Evolutionary conservation across 2,888 invertebrate genomes (phyloP).

Genomic region (Campoplex nolae): DNA sequence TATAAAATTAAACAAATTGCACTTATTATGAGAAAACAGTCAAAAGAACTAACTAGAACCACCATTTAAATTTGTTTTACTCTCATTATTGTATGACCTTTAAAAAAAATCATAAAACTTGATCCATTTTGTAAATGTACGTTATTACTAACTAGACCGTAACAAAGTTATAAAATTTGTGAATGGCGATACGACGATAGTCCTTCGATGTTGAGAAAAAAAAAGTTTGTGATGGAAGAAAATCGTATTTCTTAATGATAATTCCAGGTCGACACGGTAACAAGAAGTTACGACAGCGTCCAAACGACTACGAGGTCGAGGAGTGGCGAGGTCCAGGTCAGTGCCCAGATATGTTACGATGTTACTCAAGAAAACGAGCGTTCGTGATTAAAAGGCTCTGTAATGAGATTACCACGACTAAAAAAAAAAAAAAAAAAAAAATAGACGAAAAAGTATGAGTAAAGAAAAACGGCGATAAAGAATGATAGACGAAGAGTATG

Average conservation of each 20-base stretch:
- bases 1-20: background rate
- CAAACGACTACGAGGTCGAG: conserved; percentile 89
- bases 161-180: conserved; percentile 1
- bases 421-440: background rate
- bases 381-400: conserved; percentile 3
- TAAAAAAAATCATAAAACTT: background rate
- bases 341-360: conserved; percentile 77
- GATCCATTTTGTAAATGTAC: background rate
- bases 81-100: too few relatives aligned
- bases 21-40: background rate
- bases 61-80: too few relatives aligned
- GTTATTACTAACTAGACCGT: background rate
- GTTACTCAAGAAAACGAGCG: conserved; percentile 25
- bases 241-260: conserved; percentile 28
- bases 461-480: background rate
- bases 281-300: conserved; percentile 86
- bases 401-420: background rate
- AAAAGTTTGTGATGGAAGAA: background rate
- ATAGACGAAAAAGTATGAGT: background rate
- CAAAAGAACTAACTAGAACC: too few relatives aligned
- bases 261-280: conserved; percentile 86
- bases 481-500: background rate
- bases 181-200: background rate
- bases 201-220: background rate
- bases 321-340: conserved; percentile 91